Evolutionary conservation across 2,113 vertebrate species (phyloP), one percentile per base, ranked within the genome.

Genomic region (Asarcornis scutulata): DNA sequence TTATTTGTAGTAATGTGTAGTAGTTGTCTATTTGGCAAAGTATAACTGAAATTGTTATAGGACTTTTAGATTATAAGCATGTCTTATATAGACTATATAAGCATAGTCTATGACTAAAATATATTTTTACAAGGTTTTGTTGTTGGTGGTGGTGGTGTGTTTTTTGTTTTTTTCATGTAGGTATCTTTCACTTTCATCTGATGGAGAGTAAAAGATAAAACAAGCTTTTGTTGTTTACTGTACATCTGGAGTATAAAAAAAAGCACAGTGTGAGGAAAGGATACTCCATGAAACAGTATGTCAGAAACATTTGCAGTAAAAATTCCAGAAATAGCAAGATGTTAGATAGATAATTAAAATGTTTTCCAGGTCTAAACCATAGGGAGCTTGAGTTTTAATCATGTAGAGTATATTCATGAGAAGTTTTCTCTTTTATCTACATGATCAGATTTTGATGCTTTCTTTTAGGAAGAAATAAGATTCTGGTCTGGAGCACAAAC

Each of bases 331-430:
- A 97, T 96, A 98, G 97, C 95, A 97, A 97, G 96, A 97, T 97
- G 96, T 96, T 97, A 97, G 97, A 97, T 96, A 98, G 97, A 97
- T 98, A 98, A 97, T 98, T 98, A 98, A 97, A 98, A 98, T 97
- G 92, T 98, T 97, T 98, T 98, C 96, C 96, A 97, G 95, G 94
- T 97, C 96, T 96, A 97, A 97, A 97, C 97, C 97, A 87, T 95
- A 91, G 97, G 96, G 96, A 98, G 94, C 93, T 97, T 38, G 88
- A 93, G 84, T 97, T 98, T 97, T 98, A 98, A 98, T 98, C 97
- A 98, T 22, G 89, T 91, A 93, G 88, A 97, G 91, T 97, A 93
- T 96, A 97, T 97, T 97, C 97, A 98, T 98, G 95, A 97, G 95
- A 97, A 98, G 80, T 96, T 96, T 96, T 79, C 86, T 52, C 96